Evolutionary conservation across 1,140 invertebrate species (phyloP).

Genomic region (Drosophila arawakana): DNA sequence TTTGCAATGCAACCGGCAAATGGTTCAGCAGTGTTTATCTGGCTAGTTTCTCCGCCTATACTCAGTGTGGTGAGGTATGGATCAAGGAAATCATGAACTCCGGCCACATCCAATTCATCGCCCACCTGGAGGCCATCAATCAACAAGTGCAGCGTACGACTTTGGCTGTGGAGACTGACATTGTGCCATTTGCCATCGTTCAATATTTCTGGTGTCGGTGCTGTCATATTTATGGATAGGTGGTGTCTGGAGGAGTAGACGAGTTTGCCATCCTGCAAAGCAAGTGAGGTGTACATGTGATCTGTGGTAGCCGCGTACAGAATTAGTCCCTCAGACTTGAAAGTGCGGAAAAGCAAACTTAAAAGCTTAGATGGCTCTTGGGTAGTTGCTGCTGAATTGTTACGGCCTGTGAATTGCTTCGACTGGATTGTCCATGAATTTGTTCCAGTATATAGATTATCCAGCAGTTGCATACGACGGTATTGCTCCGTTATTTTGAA

Average conservation of each 20-base stretch:
- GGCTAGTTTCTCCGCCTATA: slow-evolving; percentile 90
- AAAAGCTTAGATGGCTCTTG: slow-evolving; percentile 88
- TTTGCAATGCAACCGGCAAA: slow-evolving; percentile 96
- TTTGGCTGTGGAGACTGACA: slow-evolving; percentile 89
- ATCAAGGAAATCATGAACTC: slow-evolving; percentile 96
- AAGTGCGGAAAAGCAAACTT: slow-evolving; percentile 93
- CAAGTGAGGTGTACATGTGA: slow-evolving; percentile 93
- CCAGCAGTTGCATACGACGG: slow-evolving; percentile 92
- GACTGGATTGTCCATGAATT: slow-evolving; percentile 87
- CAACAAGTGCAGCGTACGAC: slow-evolving; percentile 89
- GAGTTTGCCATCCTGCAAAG: slow-evolving; percentile 90
- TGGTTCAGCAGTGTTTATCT: slow-evolving; percentile 84
- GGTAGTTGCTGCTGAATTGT: slow-evolving; percentile 60
- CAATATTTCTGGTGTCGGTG: slow-evolving; percentile 86
- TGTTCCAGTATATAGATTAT: slow-evolving; percentile 90
- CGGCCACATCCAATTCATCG: slow-evolving; percentile 92
- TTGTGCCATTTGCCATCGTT: slow-evolving; percentile 95
- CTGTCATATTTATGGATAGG: slow-evolving; percentile 92
- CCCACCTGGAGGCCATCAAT: slow-evolving; percentile 90
- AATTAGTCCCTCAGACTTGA: slow-evolving; percentile 90
- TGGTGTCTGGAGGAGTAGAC: slow-evolving; percentile 91
- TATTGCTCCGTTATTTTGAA: slow-evolving; percentile 94
- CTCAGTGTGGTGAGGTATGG: slow-evolving; percentile 93
- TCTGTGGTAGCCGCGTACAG: slow-evolving; percentile 94
- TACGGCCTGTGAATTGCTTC: slow-evolving; percentile 49